Evolutionary conservation across 2,113 vertebrate species (phyloP).

Genomic region (Bothrops jararaca): DNA sequence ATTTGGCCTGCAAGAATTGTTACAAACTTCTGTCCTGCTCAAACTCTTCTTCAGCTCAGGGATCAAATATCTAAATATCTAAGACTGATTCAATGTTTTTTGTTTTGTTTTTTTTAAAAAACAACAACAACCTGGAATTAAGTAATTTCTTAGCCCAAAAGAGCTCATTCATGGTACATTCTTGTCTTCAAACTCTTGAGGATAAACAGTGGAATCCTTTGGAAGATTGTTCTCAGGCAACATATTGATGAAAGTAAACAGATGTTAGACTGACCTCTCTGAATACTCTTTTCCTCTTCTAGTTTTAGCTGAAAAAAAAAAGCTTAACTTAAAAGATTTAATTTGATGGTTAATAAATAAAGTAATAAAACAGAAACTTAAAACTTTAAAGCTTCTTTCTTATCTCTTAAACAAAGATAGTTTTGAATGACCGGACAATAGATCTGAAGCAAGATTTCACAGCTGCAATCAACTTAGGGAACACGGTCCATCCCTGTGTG

Average conservation of each 20-base stretch:
- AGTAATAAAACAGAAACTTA: not conserved
- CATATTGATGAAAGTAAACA: not conserved
- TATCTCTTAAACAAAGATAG: slow-evolving; percentile 66
- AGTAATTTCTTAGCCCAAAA: not conserved
- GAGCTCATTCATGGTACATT: not conserved
- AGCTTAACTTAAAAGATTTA: not conserved
- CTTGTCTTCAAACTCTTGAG: not conserved
- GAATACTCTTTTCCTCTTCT: not conserved
- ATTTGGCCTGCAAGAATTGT: not conserved
- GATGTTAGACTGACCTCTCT: not conserved
- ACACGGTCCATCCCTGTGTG: slow-evolving; percentile 85
- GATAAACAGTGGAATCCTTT: slow-evolving; percentile 4
- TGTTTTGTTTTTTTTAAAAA: not conserved
- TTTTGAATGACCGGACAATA: slow-evolving; percentile 84
- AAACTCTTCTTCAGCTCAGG: not conserved
- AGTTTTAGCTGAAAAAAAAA: not conserved
- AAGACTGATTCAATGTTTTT: not conserved
- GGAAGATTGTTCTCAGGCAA: not conserved
- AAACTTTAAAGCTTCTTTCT: not conserved
- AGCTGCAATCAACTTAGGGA: slow-evolving; percentile 85
- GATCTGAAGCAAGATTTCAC: slow-evolving; percentile 75
- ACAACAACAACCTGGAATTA: not conserved
- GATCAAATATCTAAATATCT: not conserved
- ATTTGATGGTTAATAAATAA: not conserved
- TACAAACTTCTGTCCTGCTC: not conserved